phyloP scores from a whole-genome alignment of 1,140 invertebrate genomes.

The Formica selysi region DNA sequence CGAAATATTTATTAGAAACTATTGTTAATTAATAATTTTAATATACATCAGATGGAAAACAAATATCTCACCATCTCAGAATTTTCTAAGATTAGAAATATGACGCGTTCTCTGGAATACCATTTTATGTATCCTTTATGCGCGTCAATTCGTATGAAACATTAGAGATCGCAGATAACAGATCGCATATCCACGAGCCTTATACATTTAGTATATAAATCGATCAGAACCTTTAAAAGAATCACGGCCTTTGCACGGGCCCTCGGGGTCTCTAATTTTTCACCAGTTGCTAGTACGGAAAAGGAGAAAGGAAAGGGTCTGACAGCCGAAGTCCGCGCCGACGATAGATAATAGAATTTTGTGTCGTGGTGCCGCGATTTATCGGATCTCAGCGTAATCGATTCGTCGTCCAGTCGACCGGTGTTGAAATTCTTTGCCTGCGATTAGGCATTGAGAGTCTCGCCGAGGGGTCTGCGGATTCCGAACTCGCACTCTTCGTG shows the following conservation, averaged over 20 bases:
- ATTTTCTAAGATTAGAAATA: slow-evolving; percentile 30
- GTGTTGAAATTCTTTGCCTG: slow-evolving; percentile 51
- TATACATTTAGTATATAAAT: slow-evolving; percentile 49
- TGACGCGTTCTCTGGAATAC: background rate
- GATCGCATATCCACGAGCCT: slow-evolving; percentile 28
- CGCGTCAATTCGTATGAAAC: slow-evolving; percentile 29
- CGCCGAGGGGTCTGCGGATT: slow-evolving; percentile 21
- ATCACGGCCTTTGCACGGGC: slow-evolving; percentile 19
- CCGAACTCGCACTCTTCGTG: slow-evolving; percentile 52
- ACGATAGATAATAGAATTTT: slow-evolving; percentile 57
- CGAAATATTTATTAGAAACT: background rate
- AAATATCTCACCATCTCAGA: background rate
- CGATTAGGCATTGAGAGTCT: slow-evolving; percentile 35
- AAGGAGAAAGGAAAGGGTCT: slow-evolving; percentile 50
- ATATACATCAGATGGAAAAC: background rate
- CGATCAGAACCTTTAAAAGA: slow-evolving; percentile 54
- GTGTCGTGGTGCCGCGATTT: slow-evolving; percentile 57
- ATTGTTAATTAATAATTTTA: background rate
- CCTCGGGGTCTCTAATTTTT: slow-evolving; percentile 36
- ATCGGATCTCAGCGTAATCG: slow-evolving; percentile 62
- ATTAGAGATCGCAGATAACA: slow-evolving; percentile 37
- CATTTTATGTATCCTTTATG: background rate
- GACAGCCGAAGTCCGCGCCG: slow-evolving; percentile 31
- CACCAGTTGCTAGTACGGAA: slow-evolving; percentile 37
- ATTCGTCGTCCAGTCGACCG: slow-evolving; percentile 53